Conservation (phyloP, 2,113 vertebrate genomes). For the Bubo scandiacus region DNA sequence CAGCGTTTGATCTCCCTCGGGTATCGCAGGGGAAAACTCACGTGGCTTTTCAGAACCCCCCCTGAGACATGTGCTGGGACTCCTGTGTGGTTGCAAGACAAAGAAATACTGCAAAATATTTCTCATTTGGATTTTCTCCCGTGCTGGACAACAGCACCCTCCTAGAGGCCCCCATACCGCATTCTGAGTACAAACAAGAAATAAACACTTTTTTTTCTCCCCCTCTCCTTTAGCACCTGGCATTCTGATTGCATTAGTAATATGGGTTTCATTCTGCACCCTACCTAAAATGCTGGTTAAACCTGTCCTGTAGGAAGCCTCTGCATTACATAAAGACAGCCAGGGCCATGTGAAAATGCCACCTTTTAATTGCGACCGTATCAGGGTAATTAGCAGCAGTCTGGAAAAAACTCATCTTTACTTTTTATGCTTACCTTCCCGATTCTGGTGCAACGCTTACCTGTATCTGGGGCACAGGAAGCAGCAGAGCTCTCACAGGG, state of each 20-base stretch:
- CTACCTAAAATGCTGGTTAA: constrained; percentile 50
- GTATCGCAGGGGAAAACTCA: neutral
- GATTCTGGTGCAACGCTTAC: neutral
- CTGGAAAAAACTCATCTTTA: neutral
- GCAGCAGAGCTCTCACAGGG: constrained; percentile 46
- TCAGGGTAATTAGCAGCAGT: neutral
- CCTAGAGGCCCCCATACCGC: neutral
- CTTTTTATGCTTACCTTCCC: neutral
- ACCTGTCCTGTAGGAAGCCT: constrained; percentile 55
- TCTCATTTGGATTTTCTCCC: neutral
- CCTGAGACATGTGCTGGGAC: neutral
- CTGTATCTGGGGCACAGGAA: constrained; percentile 60
- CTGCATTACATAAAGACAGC: constrained; percentile 19
- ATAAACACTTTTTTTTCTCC: neutral
- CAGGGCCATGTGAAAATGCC: constrained; percentile 42
- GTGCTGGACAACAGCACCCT: neutral
- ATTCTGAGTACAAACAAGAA: neutral
- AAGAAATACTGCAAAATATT: neutral
- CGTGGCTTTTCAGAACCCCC: neutral
- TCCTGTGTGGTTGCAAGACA: neutral
- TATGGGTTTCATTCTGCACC: constrained; percentile 55
- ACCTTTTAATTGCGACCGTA: neutral
- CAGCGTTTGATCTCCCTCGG: neutral
- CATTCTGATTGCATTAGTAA: constrained; percentile 58
- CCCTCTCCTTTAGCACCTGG: neutral